phyloP scores from a whole-genome alignment of 2,797 vertebrate species.

The Sebastes taczanowskii region DNA sequence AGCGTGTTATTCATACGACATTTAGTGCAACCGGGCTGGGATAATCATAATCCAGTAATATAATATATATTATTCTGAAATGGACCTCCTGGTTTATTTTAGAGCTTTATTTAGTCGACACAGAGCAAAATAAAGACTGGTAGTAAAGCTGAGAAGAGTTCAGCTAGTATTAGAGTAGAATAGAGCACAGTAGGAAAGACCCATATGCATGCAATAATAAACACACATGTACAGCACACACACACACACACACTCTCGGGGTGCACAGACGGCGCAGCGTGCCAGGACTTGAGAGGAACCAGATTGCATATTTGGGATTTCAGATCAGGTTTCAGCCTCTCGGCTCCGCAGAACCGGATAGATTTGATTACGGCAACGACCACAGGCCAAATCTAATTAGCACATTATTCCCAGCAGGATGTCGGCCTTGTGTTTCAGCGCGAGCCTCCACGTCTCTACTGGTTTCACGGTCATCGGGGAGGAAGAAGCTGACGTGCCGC shows the following conservation, averaged over 20 bases:
- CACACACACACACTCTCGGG: neutral
- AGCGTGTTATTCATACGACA: no score
- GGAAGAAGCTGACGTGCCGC: conserved; percentile 4
- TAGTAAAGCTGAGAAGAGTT: no score
- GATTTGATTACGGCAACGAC: conserved; percentile 74
- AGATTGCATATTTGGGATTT: conserved; percentile 70
- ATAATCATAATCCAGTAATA: neutral
- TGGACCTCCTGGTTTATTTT: neutral
- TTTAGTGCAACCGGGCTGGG: no score
- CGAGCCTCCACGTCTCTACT: conserved; percentile 25
- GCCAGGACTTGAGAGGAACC: conserved; percentile 66
- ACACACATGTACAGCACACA: neutral
- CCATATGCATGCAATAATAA: conserved; percentile 4
- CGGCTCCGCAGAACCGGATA: conserved; percentile 62
- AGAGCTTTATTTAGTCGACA: neutral
- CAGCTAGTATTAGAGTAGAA: neutral
- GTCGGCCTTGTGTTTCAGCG: conserved; percentile 59
- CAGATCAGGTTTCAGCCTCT: conserved; percentile 66
- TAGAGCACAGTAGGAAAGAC: neutral
- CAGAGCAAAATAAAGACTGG: neutral
- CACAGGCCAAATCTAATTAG: conserved; percentile 75
- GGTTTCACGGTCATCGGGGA: conserved; percentile 26
- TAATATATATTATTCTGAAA: neutral
- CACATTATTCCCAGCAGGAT: conserved; percentile 75
- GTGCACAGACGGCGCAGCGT: conserved; percentile 35